Base-by-base conservation (phyloP, 2,888 invertebrate species). In the Diaperis boleti region DNA sequence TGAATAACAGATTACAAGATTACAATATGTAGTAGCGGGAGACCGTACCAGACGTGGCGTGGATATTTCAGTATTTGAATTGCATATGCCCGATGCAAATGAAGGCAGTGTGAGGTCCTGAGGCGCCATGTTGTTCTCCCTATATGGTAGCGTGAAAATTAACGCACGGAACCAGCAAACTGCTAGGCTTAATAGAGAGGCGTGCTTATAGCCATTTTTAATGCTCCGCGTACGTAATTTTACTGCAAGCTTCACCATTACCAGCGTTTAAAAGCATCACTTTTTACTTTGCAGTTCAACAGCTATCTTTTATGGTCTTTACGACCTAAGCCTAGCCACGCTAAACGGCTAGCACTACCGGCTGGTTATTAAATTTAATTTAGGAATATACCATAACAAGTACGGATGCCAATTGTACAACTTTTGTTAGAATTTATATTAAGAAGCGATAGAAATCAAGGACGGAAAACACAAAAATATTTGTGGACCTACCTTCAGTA, bases 81-180 rank as follows among this genome's bases (percentile, higher is more conserved):
- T 73, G 72, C 72, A 73, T 72, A 72, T 71, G 67, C 60, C 59
- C 47, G 59, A 59, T 59, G 57, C 65, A 62, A 64, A 64, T 65
- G 56, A 67, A 65, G 66, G 59, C 77, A 73, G 76, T 77, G 77
- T 77, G 77, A 71, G 78, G 78, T 78, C 79, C 67, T 67, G 62
- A 71, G 74, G 75, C 77, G 78, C 78, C 78, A 78, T 78, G 75
- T 78, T 77, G 74, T 72, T 74, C 69, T 69, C 77, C 74, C 69
- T 77, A 76, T 75, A 78, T 73, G 77, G 79, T 67, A 74, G 76
- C 77, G 77, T 78, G 78, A 77, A 78, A 78, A 78, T 79, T 76
- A 77, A 76, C 78, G 73, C 76, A 70, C 68, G 72, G 72, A 72
- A 71, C 68, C 67, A 70, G 63, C 64, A 65, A 66, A 62, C 70